Base-by-base conservation (phyloP, 2,888 invertebrate species). In the Aethes cnicana region DNA sequence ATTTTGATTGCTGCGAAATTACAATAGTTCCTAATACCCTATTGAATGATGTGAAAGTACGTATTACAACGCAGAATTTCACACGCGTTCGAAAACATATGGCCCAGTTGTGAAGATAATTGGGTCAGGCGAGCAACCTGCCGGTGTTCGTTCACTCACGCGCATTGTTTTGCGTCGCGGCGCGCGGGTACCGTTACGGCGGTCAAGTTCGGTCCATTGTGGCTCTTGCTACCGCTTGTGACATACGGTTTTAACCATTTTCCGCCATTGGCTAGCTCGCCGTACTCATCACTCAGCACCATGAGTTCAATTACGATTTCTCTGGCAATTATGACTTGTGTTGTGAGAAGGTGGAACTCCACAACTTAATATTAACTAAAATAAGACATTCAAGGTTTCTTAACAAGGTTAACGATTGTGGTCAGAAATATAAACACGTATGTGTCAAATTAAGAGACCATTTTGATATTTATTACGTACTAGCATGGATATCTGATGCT, bases 91-190 rank as follows among this genome's bases (percentile, higher is more conserved):
- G 73, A 78, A 80, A 81, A 77, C 75, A 79, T 66, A 70, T 74
- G 77, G 72, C 83, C 84, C 74, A 84, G 78, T 84, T 80, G 68
- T 69, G 60, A 55, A 66, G 74, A 82, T 86, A 87, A 87, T 88
- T 88, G 77, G 87, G 89, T 88, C 85, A 87, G 80, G 69, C 84
- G 84, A 84, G 83, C 85, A 87, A 87, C 87, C 89, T 87, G 88
- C 74, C 74, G 74, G 68, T 67, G 65, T 42, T 52, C 14, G 37
- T 44, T 37, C 64, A 72, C 75, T 79, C 77, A 73, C 83, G 82
- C 85, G 84, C 85, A 85, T 88, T 86, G 86, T 85, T 78, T 84
- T 72, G 79, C 73, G 74, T 63, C 70, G 70, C 68, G 64, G 58
- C 58, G 68, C 66, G 66, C 67, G 37, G 25, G 75, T 85, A 80